Evolutionary conservation across 30 jellyfish, hydroid and myxozoan genomes (phyloP), one percentile per base, ranked within the genome.

Genomic region (Morbakka virulenta): DNA sequence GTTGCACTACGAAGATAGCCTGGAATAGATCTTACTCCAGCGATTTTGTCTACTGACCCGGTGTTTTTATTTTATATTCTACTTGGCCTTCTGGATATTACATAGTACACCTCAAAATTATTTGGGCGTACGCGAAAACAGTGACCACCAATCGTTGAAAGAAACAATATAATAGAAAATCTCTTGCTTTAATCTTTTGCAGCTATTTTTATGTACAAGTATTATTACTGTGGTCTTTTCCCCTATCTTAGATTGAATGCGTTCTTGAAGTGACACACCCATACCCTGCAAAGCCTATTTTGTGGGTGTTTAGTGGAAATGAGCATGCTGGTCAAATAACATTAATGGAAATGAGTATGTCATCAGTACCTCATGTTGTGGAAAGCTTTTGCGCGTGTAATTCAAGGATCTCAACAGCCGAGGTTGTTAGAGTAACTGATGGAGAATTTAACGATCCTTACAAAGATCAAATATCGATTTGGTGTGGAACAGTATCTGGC

Each of bases 401-500:
- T 11, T 29, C 98, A 4, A 53, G 98, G 28, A 91, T 91, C 1
- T 80, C 89, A n/a, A 74, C 95, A 17, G 98, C 98, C 13, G 98
- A 91, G 75, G 80, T 76, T 29, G 96, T 69, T 12, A 66, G 66
- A 31, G 89, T 63, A 25, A 80, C 36, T 24, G 50, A 82, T 47
- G 71, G 49, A 30, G 32, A 72, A 26, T 81, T 81, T 36, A 53
- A 27, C 12, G 94, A 76, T 35, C 79, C 91, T 4, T 28, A 47
- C 30, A 67, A n/a, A 32, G 74, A 82, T 30, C 34, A 70, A 22
- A 47, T 76, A 31, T 28, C 61, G 30, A 74, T 91, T 1, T 91
- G 98, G 98, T 64, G 87, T 63, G 98, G 98, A 30, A 91, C 98
- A 0, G 85, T 91, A 93, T 27, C 98, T 32, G 98, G 98, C 50